Conservation (phyloP, 2,797 vertebrate genomes). For the Enteromius treurensis region DNA sequence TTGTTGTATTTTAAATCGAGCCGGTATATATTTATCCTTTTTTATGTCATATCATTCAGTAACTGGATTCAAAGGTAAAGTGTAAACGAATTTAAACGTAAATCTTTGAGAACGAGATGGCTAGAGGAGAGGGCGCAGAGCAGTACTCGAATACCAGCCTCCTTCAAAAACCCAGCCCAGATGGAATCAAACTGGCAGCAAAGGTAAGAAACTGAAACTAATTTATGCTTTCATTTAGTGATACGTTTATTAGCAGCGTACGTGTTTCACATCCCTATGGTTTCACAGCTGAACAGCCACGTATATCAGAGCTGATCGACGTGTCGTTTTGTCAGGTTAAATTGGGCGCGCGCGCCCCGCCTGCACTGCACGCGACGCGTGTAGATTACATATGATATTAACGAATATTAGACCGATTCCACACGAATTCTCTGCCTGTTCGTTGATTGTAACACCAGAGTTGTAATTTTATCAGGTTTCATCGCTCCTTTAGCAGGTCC, state of each 20-base stretch:
- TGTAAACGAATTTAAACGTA: constrained; percentile 13
- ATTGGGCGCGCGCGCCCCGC: neutral
- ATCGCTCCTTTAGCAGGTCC: neutral
- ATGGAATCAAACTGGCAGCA: constrained; percentile 57
- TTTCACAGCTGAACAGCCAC: neutral
- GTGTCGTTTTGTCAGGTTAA: constrained; percentile 26
- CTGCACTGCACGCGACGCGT: neutral
- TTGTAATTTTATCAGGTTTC: neutral
- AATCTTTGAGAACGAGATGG: constrained; percentile 66
- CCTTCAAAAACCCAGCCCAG: constrained; percentile 68
- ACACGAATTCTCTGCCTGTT: no score
- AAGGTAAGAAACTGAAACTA: constrained; percentile 66
- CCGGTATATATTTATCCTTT: fast-evolving
- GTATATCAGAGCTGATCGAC: neutral
- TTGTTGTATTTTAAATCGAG: neutral
- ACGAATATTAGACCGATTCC: neutral
- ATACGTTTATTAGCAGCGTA: neutral
- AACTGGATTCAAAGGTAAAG: neutral
- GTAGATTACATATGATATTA: neutral
- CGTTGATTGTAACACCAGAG: no score
- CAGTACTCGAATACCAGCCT: constrained; percentile 77
- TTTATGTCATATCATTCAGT: neutral
- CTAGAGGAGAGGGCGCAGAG: constrained; percentile 79
- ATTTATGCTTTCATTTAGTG: neutral
- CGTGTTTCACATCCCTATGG: neutral